Percentiles rank a stretch among this genome's conserved stretches.
Evolutionary conservation across 2,888 invertebrate genomes (phyloP).

Genomic region (Phyllotreta cruciferae): DNA sequence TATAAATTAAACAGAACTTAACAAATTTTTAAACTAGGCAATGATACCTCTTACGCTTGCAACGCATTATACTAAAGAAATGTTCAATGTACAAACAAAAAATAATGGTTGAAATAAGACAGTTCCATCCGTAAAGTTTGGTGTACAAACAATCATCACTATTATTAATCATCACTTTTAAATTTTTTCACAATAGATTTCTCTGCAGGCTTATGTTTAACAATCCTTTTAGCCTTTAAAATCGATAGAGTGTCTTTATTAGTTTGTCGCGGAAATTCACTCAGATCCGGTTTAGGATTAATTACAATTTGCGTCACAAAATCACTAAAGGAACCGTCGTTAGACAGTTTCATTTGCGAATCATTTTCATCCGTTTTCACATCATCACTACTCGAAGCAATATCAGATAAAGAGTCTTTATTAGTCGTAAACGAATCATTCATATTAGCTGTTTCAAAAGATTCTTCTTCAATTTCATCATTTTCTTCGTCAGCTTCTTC

Average conservation of each 20-base stretch:
- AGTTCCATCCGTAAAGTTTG: conserved; percentile 1
- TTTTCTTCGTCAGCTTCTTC: conserved; percentile 44
- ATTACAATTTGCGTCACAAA: conserved; percentile 46
- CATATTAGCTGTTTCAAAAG: not conserved
- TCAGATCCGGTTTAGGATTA: conserved; percentile 50
- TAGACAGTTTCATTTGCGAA: conserved; percentile 46
- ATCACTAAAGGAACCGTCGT: conserved; percentile 43
- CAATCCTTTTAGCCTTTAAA: conserved; percentile 58
- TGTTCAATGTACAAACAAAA: conserved; percentile 8
- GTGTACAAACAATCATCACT: conserved; percentile 13
- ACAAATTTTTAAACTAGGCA: no score
- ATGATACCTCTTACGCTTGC: no score
- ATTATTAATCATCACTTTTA: conserved; percentile 40
- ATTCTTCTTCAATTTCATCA: conserved; percentile 25
- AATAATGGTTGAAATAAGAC: conserved; percentile 22
- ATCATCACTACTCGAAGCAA: conserved; percentile 20
- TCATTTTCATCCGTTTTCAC: conserved; percentile 32
- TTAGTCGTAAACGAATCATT: conserved; percentile 7
- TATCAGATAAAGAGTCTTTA: conserved; percentile 6
- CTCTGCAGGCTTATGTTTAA: conserved; percentile 52
- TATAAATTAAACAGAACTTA: no score
- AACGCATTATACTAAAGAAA: no score
- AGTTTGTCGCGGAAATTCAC: conserved; percentile 52
- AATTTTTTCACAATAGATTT: conserved; percentile 53
- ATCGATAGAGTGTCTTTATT: conserved; percentile 57